phyloP scores from a whole-genome alignment of 2,113 vertebrate genomes.

The Osmerus eperlanus region DNA sequence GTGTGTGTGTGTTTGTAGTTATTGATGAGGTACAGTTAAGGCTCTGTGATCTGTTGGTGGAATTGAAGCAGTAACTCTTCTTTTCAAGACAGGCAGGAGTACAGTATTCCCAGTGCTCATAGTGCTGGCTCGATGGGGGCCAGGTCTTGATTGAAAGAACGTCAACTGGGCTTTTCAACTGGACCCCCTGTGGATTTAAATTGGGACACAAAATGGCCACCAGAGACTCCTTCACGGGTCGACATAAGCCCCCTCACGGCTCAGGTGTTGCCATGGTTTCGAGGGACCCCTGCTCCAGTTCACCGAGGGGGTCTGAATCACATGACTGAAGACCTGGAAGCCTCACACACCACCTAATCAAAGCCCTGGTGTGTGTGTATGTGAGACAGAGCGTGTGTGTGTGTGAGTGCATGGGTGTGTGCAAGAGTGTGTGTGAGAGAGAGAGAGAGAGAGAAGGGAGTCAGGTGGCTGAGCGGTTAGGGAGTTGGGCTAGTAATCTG shows the following conservation, averaged over 20 bases:
- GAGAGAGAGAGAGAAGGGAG: too few species aligned
- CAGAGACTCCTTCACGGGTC: not conserved
- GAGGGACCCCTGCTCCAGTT: not conserved
- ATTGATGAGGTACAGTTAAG: not conserved
- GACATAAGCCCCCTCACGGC: not conserved
- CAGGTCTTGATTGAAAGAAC: too few species aligned
- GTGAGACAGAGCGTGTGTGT: not conserved
- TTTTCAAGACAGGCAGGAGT: not conserved
- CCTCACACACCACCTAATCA: not conserved
- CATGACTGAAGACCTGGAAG: not conserved
- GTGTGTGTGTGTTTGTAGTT: not conserved
- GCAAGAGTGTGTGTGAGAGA: not conserved
- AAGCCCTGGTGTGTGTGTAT: not conserved
- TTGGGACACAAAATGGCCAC: not conserved
- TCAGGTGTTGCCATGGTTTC: constrained; percentile 5
- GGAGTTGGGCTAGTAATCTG: too few species aligned
- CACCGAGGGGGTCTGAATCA: not conserved
- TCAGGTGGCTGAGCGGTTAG: too few species aligned
- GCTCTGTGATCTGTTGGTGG: not conserved
- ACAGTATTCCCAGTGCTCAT: not conserved
- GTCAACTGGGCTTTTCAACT: too few species aligned
- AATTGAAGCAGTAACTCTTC: not conserved
- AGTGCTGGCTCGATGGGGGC: not conserved
- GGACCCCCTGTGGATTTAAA: not conserved
- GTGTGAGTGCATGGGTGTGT: too few species aligned